Percentiles rank a stretch among this genome's conserved stretches.
Evolutionary conservation across 1,140 invertebrate genomes (phyloP).

Genomic region (Nebria ingens): DNA sequence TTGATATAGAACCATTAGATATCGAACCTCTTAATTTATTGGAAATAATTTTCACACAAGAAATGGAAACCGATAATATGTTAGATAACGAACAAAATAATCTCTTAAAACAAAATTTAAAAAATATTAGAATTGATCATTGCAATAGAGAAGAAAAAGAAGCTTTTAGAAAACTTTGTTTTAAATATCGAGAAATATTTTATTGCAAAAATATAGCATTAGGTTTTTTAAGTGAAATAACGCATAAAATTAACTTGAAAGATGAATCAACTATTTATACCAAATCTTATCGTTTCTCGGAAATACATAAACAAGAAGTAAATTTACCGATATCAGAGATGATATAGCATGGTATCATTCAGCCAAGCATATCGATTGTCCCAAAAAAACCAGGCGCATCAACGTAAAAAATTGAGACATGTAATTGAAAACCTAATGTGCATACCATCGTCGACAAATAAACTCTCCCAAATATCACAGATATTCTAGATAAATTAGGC

Average conservation of each 20-base stretch:
- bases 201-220: neutral
- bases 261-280: slow-evolving; percentile 8
- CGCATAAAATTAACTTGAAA: neutral
- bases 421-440: slow-evolving; percentile 26
- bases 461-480: slow-evolving; percentile 38
- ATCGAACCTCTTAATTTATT: too few relatives aligned
- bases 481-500: slow-evolving; percentile 32
- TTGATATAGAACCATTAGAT: too few relatives aligned
- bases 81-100: too few relatives aligned
- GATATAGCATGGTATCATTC: slow-evolving; percentile 25
- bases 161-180: neutral
- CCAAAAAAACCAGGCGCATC: neutral
- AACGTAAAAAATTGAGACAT: slow-evolving; percentile 19
- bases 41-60: too few relatives aligned
- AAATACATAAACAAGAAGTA: slow-evolving; percentile 14
- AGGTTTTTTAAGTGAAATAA: neutral
- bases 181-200: neutral
- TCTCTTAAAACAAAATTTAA: too few relatives aligned
- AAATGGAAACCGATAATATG: too few relatives aligned
- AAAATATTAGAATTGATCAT: too few relatives aligned
- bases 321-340: slow-evolving; percentile 19
- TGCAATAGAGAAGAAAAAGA: slow-evolving; percentile 11
- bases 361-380: slow-evolving; percentile 32
- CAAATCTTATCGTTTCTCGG: slow-evolving; percentile 13
- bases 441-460: slow-evolving; percentile 32